Percentiles rank a stretch among this genome's conserved stretches.
These are phyloP conservation scores for Camarhynchus parvulus DNA, from an alignment of 2,113 vertebrate genomes.

Conservation along the genomic window DNA sequence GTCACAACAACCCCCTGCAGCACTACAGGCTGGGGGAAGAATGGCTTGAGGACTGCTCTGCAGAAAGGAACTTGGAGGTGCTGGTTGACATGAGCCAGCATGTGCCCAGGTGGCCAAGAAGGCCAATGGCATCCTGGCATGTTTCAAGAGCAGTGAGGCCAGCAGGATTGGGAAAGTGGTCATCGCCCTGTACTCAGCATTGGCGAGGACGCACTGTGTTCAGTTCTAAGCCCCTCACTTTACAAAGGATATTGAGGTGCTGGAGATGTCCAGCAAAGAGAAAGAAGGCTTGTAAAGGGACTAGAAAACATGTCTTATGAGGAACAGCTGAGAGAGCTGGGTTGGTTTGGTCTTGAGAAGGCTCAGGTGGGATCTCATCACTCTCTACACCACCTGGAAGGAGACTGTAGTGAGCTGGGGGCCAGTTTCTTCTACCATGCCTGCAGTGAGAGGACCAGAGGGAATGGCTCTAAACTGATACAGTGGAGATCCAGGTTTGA, in stretches of 20 bases:
- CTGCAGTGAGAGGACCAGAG: background rate
- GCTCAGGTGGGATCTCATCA: background rate
- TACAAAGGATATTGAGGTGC: background rate
- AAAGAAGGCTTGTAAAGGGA: background rate
- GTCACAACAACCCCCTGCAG: background rate
- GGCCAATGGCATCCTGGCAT: background rate
- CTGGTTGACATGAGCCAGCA: background rate
- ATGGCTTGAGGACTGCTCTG: background rate
- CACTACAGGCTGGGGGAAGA: background rate
- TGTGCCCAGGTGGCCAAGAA: background rate
- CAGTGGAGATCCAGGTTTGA: background rate
- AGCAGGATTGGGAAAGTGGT: background rate
- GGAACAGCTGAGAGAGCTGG: background rate
- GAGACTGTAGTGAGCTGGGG: background rate
- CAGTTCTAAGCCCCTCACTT: background rate
- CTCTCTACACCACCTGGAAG: background rate
- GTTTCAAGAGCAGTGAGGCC: background rate
- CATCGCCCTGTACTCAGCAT: accelerated
- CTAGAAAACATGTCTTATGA: background rate
- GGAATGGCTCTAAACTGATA: background rate
- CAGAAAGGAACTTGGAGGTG: background rate
- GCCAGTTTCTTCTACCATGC: background rate
- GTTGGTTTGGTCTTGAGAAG: background rate
- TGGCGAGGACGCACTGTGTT: accelerated
- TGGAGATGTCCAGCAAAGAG: background rate